phyloP scores from a whole-genome alignment of 2,888 invertebrate genomes.

The Aspidiotus destructor region DNA sequence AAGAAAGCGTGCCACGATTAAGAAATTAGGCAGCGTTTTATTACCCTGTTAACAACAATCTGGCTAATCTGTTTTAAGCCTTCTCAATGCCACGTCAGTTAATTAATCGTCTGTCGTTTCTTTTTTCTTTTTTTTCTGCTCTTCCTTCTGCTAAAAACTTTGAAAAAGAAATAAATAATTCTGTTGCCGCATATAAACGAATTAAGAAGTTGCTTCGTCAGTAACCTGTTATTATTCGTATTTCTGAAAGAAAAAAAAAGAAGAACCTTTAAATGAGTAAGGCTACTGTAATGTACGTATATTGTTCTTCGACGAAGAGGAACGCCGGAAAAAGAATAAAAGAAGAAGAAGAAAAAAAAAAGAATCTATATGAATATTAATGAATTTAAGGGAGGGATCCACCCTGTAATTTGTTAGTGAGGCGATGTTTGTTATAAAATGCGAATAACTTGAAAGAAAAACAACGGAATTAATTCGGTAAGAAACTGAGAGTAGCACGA shows the following conservation, averaged over 20 bases:
- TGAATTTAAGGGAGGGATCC: constrained; percentile 30
- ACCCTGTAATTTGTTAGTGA: constrained; percentile 32
- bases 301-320: background rate
- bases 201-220: constrained; percentile 4
- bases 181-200: background rate
- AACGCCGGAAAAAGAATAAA: constrained; percentile 1
- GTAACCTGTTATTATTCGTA: background rate
- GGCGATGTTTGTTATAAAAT: constrained; percentile 24
- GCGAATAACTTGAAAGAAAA: constrained; percentile 31
- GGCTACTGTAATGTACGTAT: no score
- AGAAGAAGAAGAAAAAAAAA: constrained; percentile 12
- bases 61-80: background rate
- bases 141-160: background rate
- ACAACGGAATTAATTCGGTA: constrained; percentile 32
- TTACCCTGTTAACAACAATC: constrained; percentile 4
- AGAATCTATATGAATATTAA: constrained; percentile 32
- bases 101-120: background rate
- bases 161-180: background rate
- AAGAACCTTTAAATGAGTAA: background rate
- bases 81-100: background rate
- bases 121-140: no score
- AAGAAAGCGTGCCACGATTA: background rate
- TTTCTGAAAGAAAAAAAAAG: background rate
- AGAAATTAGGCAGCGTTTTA: background rate
- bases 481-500: constrained; percentile 30